Percentiles rank a stretch among this genome's conserved stretches.
Evolutionary conservation across 2,113 vertebrate species (phyloP).

Genomic region (Felis chaus): DNA sequence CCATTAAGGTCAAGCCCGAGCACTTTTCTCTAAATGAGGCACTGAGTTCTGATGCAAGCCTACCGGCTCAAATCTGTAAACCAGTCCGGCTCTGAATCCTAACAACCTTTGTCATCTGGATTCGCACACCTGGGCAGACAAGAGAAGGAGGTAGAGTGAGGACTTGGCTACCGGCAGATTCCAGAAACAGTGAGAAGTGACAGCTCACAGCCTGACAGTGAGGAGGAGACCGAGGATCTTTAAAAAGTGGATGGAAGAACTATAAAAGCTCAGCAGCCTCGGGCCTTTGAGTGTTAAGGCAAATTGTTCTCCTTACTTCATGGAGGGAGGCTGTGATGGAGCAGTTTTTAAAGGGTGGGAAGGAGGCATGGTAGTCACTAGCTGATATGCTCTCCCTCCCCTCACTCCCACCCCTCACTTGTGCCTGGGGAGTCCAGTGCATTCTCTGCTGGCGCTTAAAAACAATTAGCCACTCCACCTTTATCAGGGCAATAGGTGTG

Average conservation of each 20-base stretch:
- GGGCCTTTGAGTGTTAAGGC: not conserved
- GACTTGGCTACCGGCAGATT: not conserved
- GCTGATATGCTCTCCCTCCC: not conserved
- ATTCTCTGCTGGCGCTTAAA: not conserved
- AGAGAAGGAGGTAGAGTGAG: not conserved
- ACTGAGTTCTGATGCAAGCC: not conserved
- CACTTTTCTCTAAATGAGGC: not conserved
- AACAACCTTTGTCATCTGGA: not conserved
- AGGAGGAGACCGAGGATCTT: not conserved
- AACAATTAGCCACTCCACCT: not conserved
- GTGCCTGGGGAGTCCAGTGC: too few species aligned
- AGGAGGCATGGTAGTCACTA: not conserved
- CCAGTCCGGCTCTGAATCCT: not conserved
- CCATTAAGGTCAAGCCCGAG: not conserved
- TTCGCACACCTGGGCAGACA: not conserved
- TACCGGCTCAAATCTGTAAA: not conserved
- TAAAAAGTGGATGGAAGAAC: not conserved
- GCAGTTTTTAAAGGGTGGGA: not conserved
- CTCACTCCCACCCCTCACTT: not conserved
- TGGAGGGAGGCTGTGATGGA: not conserved
- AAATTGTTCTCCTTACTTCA: slow-evolving; percentile 1
- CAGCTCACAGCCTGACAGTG: not conserved
- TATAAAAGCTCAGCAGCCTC: not conserved
- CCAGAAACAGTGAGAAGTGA: not conserved
- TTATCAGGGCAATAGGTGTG: not conserved